Conservation (phyloP, 37 sponge, comb jelly and placozoan species). For the Aplysina aerophoba region DNA sequence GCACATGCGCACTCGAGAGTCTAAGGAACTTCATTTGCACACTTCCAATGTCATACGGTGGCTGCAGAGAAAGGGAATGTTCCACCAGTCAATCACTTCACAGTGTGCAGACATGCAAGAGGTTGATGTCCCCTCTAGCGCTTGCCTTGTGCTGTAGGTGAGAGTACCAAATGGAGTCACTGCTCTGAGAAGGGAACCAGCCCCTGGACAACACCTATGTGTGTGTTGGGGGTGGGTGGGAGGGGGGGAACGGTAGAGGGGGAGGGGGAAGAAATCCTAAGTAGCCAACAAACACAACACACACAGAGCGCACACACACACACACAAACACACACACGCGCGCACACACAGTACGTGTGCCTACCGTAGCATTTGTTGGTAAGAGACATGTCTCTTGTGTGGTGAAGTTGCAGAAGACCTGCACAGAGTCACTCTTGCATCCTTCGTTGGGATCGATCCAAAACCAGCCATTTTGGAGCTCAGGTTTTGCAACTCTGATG, state of each 20-base stretch:
- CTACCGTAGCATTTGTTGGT: conserved; percentile 37
- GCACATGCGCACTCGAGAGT: not conserved
- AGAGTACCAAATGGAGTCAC: too few relatives aligned
- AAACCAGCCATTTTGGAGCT: conserved; percentile 32
- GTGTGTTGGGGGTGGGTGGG: not conserved
- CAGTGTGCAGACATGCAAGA: too few relatives aligned
- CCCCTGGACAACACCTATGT: too few relatives aligned
- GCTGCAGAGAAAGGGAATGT: not conserved
- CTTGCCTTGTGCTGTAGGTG: too few relatives aligned
- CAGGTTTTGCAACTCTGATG: not conserved
- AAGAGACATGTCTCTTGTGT: conserved; percentile 60
- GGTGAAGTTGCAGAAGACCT: conserved; percentile 64
- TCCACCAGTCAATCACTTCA: too few relatives aligned
- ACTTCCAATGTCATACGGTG: not conserved
- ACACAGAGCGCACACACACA: not conserved
- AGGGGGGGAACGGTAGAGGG: not conserved
- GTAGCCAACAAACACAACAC: too few relatives aligned
- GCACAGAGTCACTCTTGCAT: conserved; percentile 58
- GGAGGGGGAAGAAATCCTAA: not conserved
- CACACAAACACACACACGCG: not conserved
- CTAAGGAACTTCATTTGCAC: conserved; percentile 10
- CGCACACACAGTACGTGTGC: conserved; percentile 13
- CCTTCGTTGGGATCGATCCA: conserved; percentile 83
- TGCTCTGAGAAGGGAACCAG: too few relatives aligned
- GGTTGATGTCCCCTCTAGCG: too few relatives aligned